Conservation (phyloP, 2,888 invertebrate genomes). For the Plagodis dolabraria region DNA sequence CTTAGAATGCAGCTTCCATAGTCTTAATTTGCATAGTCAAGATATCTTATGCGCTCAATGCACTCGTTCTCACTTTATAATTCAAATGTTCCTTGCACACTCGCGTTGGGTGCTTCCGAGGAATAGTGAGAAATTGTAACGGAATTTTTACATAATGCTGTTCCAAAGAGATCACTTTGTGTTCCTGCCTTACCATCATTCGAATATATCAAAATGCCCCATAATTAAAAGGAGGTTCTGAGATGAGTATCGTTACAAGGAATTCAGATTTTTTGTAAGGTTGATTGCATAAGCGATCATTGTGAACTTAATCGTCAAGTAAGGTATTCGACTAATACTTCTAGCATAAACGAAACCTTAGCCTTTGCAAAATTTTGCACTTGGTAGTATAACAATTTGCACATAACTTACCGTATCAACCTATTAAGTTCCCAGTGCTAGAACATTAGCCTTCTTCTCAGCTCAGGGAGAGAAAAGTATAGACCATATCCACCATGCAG, state of each 20-base stretch:
- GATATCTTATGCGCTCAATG: constrained; percentile 77
- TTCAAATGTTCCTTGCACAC: constrained; percentile 76
- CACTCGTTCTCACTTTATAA: constrained; percentile 81
- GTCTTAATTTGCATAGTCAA: constrained; percentile 73
- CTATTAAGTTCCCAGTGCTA: no score
- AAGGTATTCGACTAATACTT: neutral
- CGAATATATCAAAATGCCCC: no score
- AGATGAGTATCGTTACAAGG: no score
- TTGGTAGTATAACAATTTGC: constrained; percentile 23
- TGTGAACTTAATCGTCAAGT: no score
- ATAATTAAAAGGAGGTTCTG: no score
- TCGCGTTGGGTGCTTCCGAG: constrained; percentile 57
- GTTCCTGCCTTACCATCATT: neutral
- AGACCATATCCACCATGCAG: no score
- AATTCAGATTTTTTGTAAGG: no score
- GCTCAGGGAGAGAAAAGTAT: no score
- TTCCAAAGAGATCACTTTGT: constrained; percentile 6
- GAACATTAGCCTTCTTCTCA: no score
- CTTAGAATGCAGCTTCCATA: constrained; percentile 56
- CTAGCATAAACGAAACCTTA: constrained; percentile 7
- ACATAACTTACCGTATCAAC: no score
- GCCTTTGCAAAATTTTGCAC: constrained; percentile 19
- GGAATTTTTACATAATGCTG: constrained; percentile 55
- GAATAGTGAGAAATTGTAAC: constrained; percentile 82
- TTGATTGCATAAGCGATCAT: no score